Conservation (phyloP, 2,113 vertebrate species). For the Ictidomys tridecemlineatus region DNA sequence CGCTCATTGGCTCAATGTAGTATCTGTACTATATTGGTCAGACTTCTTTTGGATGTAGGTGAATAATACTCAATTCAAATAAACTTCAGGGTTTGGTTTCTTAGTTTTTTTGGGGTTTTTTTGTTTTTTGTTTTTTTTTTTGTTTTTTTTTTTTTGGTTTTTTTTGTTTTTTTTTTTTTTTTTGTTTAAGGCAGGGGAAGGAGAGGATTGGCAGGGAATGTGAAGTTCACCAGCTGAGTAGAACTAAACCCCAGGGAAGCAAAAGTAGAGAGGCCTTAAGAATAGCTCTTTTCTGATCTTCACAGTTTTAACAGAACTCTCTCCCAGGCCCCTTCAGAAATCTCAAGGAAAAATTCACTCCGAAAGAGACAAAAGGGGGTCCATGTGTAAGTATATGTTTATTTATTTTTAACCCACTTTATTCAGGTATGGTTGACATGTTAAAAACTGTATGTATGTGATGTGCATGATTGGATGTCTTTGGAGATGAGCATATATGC, state of each 20-base stretch:
- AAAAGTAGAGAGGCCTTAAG: not conserved
- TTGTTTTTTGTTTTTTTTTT: no score
- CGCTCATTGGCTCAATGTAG: not conserved
- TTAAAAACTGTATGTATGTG: not conserved
- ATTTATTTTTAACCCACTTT: slow-evolving; percentile 10
- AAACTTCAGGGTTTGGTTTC: not conserved
- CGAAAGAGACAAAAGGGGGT: not conserved
- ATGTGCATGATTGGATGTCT: not conserved
- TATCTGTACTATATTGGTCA: not conserved
- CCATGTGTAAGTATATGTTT: not conserved
- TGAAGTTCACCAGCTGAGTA: not conserved
- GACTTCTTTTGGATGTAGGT: not conserved
- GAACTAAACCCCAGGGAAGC: not conserved
- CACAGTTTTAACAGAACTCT: not conserved
- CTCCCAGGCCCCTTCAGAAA: not conserved
- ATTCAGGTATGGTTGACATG: not conserved
- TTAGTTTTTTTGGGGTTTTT: no score
- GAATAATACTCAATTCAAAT: not conserved
- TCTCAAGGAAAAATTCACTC: not conserved
- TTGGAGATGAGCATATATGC: not conserved
- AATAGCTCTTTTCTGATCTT: not conserved
- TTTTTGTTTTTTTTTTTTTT: no score
- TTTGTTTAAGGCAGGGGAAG: not conserved
- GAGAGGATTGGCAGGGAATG: not conserved
- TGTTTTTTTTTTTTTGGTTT: no score